phyloP scores from a whole-genome alignment of 2,888 invertebrate genomes.

The Pocota personata region DNA sequence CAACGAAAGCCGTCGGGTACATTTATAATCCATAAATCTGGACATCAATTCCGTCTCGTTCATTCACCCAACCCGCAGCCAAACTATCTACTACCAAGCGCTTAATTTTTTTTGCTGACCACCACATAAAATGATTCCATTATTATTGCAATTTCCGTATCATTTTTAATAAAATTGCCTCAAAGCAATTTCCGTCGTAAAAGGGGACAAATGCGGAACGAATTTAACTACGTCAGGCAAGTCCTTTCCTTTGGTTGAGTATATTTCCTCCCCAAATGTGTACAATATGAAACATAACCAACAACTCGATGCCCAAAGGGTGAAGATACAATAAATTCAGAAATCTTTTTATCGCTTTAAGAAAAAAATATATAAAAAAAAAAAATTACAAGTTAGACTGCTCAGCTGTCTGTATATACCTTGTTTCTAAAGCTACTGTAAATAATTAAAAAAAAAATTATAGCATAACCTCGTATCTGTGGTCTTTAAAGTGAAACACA shows the following conservation, averaged over 20 bases:
- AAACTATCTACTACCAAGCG: neutral
- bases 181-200: conserved; percentile 50
- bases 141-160: conserved; percentile 60
- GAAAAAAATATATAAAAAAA: neutral
- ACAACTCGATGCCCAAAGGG: neutral
- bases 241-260: neutral
- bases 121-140: conserved; percentile 41
- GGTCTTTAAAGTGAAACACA: too few species aligned
- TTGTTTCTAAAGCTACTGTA: too few species aligned
- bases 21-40: conserved; percentile 7
- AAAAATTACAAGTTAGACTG: too few species aligned
- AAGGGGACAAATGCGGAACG: conserved; percentile 28
- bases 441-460: too few species aligned
- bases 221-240: conserved; percentile 25
- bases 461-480: too few species aligned
- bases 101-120: neutral
- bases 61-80: neutral
- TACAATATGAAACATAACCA: neutral
- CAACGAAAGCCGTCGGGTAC: too few species aligned
- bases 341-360: neutral
- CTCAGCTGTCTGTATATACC: too few species aligned
- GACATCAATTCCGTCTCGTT: neutral
- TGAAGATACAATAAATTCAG: neutral
- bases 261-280: conserved; percentile 16
- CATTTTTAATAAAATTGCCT: conserved; percentile 46